Base-by-base conservation (phyloP, 2,888 invertebrate genomes). In the Synergus japonicus region DNA sequence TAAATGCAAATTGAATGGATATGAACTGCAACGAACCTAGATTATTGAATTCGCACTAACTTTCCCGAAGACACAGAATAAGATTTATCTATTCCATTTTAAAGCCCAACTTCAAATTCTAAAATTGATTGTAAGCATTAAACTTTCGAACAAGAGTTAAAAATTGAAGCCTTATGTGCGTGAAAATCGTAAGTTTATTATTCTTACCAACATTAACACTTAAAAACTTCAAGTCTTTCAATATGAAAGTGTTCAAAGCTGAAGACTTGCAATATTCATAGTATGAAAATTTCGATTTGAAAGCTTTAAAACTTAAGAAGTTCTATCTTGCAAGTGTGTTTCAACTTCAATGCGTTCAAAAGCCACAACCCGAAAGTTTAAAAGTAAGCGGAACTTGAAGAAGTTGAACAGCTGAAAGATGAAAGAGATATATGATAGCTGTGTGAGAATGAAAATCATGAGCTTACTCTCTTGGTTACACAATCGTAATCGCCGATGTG, bases 291-390 rank as follows among this genome's bases (percentile, higher is more conserved):
- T 64, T 64, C 15, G 9, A 15, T 41, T 41, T 22, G 15, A 64
- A 13, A 64, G 37, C 15, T 54, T 54, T n/a, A 54, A 54, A 54
- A 29, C 63, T 29, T 29, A 29, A 10, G 7, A 41, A 41, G 15
- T 29, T 13, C 64, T 64, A 37, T 37, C 29, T 64, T 54, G n/a
- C 54, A 54, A 54, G 54, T 64, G n/a, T 15, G 4, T 58, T 64
- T 64, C 37, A 64, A 64, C 41, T 64, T 37, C 13, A 64, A 2
- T 37, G 64, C 64, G 64, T 29, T 64, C 64, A 41, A 64, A 64
- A 37, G 29, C 37, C 37, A 41, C 64, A 15, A 41, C 64, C 37
- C 5, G 15, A 63, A 63, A 29, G 63, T 63, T 63, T 54, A 54
- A 54, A 54, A 54, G 54, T 54, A 54, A 54, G 54, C n/a, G 54